Evolutionary conservation across 2,113 vertebrate species (phyloP).

Genomic region (Thamnophis sirtalis): DNA sequence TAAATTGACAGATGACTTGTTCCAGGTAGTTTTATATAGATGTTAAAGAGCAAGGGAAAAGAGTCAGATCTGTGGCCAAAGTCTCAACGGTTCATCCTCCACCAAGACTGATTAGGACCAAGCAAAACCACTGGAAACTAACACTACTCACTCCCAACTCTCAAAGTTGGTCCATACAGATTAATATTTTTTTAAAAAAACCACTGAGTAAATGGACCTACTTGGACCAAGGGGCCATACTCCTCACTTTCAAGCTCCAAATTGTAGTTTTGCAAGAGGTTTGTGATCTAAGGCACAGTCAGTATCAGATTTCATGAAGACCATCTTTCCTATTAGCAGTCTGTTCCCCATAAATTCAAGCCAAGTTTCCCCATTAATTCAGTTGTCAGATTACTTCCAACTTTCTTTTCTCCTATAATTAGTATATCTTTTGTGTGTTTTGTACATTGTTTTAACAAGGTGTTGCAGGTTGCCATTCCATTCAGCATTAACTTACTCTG

Average conservation of each 20-base stretch:
- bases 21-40: not conserved
- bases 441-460: not conserved
- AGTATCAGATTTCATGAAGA: not conserved
- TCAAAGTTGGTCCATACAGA: not conserved
- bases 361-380: not conserved
- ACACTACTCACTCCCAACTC: not conserved
- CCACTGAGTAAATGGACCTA: not conserved
- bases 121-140: not conserved
- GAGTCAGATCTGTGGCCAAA: not conserved
- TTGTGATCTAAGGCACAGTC: not conserved
- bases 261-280: not conserved
- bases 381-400: not conserved
- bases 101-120: not conserved
- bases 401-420: not conserved
- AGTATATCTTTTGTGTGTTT: not conserved
- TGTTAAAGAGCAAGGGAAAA: not conserved
- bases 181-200: not conserved
- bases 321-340: not conserved
- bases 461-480: not conserved
- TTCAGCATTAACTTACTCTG: not conserved
- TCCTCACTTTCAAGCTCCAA: not conserved
- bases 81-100: not conserved
- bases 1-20: not conserved
- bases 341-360: not conserved
- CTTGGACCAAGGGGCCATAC: not conserved